A percentile compares a stretch with the other conserved stretches of the same genome.
phyloP scores from a whole-genome alignment of 2,113 vertebrate genomes.

The Ammodytes marinus region DNA sequence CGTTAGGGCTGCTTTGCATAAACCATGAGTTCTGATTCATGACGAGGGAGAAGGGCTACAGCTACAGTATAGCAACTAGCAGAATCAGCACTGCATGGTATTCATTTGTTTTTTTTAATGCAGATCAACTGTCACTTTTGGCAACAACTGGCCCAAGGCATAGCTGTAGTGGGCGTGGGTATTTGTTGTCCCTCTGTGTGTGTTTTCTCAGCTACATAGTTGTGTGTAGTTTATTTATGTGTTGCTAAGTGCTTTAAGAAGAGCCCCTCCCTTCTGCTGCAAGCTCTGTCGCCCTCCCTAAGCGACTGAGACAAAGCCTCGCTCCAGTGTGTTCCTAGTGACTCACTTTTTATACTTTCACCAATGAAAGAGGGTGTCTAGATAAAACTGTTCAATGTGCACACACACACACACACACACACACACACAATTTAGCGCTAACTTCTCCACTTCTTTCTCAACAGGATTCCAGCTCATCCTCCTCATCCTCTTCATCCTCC shows the following conservation, averaged over 20 bases:
- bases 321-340: background rate
- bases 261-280: slow-evolving; percentile 33
- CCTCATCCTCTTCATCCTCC: background rate
- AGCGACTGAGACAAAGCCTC: background rate
- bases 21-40: background rate
- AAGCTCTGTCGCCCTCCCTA: background rate
- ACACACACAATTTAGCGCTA: background rate
- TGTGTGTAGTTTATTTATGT: background rate
- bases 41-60: background rate
- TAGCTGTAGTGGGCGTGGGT: slow-evolving; percentile 36
- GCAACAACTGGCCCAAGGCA: background rate
- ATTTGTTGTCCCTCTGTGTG: background rate
- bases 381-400: slow-evolving; percentile 11
- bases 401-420: background rate
- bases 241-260: slow-evolving; percentile 10
- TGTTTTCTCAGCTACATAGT: background rate
- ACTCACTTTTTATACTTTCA: slow-evolving; percentile 44
- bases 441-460: slow-evolving; percentile 4
- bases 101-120: background rate
- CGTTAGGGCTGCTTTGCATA: background rate
- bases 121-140: slow-evolving; percentile 21
- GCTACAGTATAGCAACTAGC: background rate
- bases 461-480: slow-evolving; percentile 70
- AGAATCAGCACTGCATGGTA: background rate
- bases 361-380: background rate